Evolutionary conservation across 2,797 vertebrate genomes (phyloP).

Genomic region (Leptoclinus maculatus): DNA sequence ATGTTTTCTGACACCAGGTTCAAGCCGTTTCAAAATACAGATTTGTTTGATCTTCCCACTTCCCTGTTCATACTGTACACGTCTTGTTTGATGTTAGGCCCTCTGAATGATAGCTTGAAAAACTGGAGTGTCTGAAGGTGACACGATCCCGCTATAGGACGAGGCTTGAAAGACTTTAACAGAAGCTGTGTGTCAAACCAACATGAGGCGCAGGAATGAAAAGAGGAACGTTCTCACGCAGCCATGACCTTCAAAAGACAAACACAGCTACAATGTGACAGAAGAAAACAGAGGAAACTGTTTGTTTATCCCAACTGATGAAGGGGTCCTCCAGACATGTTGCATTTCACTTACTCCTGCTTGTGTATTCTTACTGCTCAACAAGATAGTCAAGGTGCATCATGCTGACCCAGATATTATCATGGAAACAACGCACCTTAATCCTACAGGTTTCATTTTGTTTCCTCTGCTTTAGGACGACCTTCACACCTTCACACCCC

Average conservation of each 20-base stretch:
- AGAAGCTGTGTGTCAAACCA: slow-evolving; percentile 20
- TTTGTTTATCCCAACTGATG: slow-evolving; percentile 31
- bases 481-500: slow-evolving; percentile 44
- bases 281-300: slow-evolving; percentile 16
- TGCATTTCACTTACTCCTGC: background rate
- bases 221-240: slow-evolving; percentile 31
- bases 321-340: slow-evolving; percentile 15
- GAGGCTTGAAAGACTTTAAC: slow-evolving; percentile 4
- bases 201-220: too few relatives aligned
- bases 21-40: slow-evolving; percentile 27
- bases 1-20: slow-evolving; percentile 23
- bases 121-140: background rate
- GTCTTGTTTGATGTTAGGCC: slow-evolving; percentile 5
- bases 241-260: slow-evolving; percentile 59
- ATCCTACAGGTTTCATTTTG: slow-evolving; percentile 20
- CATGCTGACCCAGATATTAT: slow-evolving; percentile 38
- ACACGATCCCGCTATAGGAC: background rate
- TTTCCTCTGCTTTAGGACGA: slow-evolving; percentile 29
- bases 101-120: background rate
- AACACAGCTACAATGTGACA: slow-evolving; percentile 23
- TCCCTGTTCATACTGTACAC: slow-evolving; percentile 8
- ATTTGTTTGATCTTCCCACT: slow-evolving; percentile 49
- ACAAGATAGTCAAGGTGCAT: slow-evolving; percentile 11
- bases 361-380: slow-evolving; percentile 5
- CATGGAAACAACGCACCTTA: slow-evolving; percentile 43